These are phyloP conservation scores for Arge pagana DNA, from an alignment of 2,888 invertebrate genomes.

Conservation along the genomic window DNA sequence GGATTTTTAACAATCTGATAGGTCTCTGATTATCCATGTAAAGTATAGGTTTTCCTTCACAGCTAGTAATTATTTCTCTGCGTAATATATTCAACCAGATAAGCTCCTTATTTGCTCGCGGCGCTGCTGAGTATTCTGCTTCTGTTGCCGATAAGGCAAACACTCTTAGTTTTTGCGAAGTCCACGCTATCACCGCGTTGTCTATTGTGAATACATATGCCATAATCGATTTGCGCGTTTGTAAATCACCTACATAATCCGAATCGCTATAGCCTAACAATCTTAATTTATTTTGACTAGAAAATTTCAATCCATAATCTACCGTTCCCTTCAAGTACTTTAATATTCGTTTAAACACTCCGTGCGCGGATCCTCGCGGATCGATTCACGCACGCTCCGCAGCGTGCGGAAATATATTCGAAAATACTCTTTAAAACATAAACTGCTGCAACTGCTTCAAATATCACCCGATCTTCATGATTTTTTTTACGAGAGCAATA, in stretches of 20 bases:
- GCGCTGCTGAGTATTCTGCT: not conserved
- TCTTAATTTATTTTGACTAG: not conserved
- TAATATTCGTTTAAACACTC: too few species aligned
- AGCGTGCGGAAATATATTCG: too few species aligned
- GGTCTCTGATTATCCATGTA: not conserved
- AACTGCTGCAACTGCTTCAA: too few species aligned
- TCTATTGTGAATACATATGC: not conserved
- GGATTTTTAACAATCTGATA: not conserved
- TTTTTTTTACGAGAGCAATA: too few species aligned
- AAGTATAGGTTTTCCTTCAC: not conserved
- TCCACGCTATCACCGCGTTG: not conserved
- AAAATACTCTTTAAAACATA: too few species aligned
- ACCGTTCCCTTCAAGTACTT: too few species aligned
- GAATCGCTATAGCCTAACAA: conserved; percentile 1
- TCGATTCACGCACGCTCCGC: too few species aligned
- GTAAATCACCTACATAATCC: not conserved
- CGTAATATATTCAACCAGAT: not conserved
- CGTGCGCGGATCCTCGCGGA: too few species aligned
- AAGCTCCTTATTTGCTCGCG: not conserved
- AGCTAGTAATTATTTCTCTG: not conserved
- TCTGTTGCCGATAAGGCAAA: not conserved
- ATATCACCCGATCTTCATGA: too few species aligned
- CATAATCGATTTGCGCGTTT: not conserved
- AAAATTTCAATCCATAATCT: not conserved
- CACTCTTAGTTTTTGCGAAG: not conserved